These are phyloP conservation scores for Hydrotaea cyrtoneurina DNA, from an alignment of 2,888 invertebrate genomes.

Conservation along the genomic window DNA sequence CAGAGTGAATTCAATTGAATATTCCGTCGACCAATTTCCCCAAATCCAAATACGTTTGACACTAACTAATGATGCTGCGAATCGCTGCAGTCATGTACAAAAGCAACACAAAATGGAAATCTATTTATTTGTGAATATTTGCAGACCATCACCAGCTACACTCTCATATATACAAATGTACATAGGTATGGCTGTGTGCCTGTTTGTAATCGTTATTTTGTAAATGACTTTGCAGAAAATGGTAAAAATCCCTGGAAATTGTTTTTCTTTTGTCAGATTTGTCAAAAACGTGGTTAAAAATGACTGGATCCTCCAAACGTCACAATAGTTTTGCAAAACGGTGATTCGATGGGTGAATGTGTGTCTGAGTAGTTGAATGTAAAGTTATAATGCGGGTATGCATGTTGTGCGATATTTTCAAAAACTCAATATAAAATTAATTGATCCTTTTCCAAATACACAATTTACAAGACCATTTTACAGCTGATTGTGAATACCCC, in stretches of 20 bases:
- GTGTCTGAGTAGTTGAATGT: background rate
- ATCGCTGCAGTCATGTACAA: conserved; percentile 41
- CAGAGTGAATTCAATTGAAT: conserved; percentile 29
- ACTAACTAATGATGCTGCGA: conserved; percentile 61
- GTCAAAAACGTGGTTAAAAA: conserved; percentile 16
- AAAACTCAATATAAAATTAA: no score
- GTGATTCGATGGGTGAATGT: background rate
- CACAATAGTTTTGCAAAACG: background rate
- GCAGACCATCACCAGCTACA: no score
- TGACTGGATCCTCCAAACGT: background rate
- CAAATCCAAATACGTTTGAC: conserved; percentile 61
- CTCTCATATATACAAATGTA: no score
- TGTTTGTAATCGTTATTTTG: conserved; percentile 3
- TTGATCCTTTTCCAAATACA: no score
- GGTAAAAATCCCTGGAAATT: background rate
- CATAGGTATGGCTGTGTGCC: background rate
- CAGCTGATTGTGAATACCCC: no score
- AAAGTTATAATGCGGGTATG: background rate
- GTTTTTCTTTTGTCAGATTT: background rate
- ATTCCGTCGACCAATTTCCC: conserved; percentile 46
- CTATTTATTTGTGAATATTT: background rate
- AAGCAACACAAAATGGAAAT: conserved; percentile 13
- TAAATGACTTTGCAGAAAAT: conserved; percentile 16
- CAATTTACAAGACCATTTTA: no score
- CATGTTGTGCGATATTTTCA: no score